Evolutionary conservation across 2,113 vertebrate genomes (phyloP).

Genomic region (Oreochromis tanganicae): DNA sequence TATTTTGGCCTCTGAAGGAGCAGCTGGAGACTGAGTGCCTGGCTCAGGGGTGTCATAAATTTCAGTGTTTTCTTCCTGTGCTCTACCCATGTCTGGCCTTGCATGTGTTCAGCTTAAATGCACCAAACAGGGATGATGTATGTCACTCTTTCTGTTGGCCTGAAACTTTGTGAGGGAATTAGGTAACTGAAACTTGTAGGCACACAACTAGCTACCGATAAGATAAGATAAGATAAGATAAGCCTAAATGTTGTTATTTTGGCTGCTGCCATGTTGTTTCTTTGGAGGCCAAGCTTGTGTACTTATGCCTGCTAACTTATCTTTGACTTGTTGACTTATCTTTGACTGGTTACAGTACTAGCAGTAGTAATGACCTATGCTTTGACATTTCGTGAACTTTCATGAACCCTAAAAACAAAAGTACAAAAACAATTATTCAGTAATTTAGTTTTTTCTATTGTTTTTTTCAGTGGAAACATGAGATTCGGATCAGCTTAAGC

Average conservation of each 20-base stretch:
- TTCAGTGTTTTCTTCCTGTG: neutral
- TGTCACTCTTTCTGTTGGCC: neutral
- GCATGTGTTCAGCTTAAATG: neutral
- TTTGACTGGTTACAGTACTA: neutral
- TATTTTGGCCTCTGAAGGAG: neutral
- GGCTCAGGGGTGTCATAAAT: neutral
- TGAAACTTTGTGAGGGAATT: rapidly evolving
- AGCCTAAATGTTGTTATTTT: neutral
- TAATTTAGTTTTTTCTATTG: neutral
- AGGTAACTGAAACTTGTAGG: neutral
- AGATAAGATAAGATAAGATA: neutral
- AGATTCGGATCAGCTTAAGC: neutral
- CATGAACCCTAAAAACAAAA: neutral
- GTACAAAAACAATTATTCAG: neutral
- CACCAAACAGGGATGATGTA: neutral
- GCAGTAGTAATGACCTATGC: neutral
- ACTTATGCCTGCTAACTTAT: neutral
- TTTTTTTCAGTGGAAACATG: neutral
- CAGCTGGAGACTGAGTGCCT: neutral
- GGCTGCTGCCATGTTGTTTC: neutral
- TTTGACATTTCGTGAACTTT: neutral
- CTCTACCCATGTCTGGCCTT: neutral
- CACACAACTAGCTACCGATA: rapidly evolving
- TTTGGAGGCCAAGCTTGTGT: neutral
- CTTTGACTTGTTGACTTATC: neutral